Evolutionary conservation across 1,140 invertebrate genomes (phyloP).

Genomic region (Drosophila pandora): DNA sequence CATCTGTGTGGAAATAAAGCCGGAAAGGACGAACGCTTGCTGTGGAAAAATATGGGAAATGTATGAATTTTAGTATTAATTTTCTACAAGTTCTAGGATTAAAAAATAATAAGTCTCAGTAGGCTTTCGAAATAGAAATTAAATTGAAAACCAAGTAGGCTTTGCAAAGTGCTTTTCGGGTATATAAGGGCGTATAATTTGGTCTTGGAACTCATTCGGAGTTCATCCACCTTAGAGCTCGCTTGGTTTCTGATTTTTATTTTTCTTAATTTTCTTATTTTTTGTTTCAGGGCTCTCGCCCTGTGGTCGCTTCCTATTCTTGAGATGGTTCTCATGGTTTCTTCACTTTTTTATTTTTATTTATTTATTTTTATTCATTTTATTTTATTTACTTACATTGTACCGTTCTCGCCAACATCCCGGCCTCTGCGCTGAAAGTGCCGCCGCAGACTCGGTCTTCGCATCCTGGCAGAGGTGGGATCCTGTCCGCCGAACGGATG

Average conservation of each 20-base stretch:
- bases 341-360: not conserved
- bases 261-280: no score
- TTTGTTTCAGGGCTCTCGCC: no score
- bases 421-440: conserved; percentile 84
- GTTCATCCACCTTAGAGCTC: no score
- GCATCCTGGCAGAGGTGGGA: conserved; percentile 81
- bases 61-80: not conserved
- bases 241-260: no score
- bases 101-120: no score
- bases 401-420: conserved; percentile 83
- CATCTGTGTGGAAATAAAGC: conserved; percentile 90
- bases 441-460: conserved; percentile 85
- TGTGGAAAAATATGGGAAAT: conserved; percentile 77
- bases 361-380: not conserved
- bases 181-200: no score
- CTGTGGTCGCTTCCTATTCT: no score
- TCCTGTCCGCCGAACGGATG: conserved; percentile 84
- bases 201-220: no score
- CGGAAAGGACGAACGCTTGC: conserved; percentile 91
- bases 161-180: not conserved
- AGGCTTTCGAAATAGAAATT: no score
- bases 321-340: no score
- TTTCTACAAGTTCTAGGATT: no score
- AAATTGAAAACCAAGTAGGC: not conserved
- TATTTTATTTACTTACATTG: conserved; percentile 83